Evolutionary conservation across 2,888 invertebrate genomes (phyloP).

Genomic region (Zaprionus lineosus): DNA sequence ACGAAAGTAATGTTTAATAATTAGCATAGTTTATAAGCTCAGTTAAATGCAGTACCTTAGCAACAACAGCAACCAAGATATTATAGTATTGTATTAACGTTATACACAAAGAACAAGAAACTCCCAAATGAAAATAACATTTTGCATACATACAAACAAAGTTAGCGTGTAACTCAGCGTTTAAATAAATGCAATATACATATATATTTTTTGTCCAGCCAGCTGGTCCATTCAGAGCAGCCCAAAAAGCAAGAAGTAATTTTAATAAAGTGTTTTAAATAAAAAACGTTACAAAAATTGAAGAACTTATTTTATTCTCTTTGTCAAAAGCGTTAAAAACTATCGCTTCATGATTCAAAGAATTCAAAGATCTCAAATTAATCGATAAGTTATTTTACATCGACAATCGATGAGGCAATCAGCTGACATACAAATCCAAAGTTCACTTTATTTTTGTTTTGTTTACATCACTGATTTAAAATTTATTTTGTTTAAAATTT

Average conservation of each 20-base stretch:
- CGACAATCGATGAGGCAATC: too few species aligned
- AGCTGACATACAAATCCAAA: slow-evolving; percentile 2
- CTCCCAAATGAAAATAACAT: slow-evolving; percentile 15
- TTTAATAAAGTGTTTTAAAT: slow-evolving; percentile 71
- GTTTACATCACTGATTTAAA: neutral
- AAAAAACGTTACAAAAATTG: slow-evolving; percentile 50
- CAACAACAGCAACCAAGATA: slow-evolving; percentile 41
- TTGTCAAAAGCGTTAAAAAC: too few species aligned
- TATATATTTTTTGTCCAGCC: slow-evolving; percentile 66
- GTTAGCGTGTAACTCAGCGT: slow-evolving; percentile 42
- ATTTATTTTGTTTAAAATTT: too few species aligned
- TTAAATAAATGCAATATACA: slow-evolving; percentile 58
- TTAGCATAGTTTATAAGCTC: slow-evolving; percentile 39
- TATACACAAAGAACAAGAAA: slow-evolving; percentile 20
- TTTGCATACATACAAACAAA: slow-evolving; percentile 20
- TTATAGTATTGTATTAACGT: slow-evolving; percentile 33
- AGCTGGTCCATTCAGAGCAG: slow-evolving; percentile 18
- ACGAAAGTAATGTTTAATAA: slow-evolving; percentile 77
- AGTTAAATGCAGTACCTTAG: slow-evolving; percentile 73
- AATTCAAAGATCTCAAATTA: too few species aligned
- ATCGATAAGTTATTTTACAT: too few species aligned
- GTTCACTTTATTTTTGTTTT: neutral
- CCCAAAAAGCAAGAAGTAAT: slow-evolving; percentile 41
- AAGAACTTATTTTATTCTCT: too few species aligned
- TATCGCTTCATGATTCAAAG: too few species aligned